phyloP scores from a whole-genome alignment of 1,140 invertebrate species.

The Aphidius ervi region DNA sequence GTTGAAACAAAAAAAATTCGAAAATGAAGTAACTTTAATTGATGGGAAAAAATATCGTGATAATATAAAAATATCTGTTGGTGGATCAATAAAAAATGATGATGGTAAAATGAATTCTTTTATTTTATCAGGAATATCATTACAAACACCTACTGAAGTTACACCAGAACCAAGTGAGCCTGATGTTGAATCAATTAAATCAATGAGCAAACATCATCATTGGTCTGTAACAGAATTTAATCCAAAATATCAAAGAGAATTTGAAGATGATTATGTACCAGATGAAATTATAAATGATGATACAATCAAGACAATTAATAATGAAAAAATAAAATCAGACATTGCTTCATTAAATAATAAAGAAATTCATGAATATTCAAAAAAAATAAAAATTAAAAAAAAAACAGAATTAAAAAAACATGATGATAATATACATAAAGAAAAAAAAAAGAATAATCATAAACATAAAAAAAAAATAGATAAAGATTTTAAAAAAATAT shows the following conservation, averaged over 20 bases:
- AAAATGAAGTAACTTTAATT: background rate
- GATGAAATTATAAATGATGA: no score
- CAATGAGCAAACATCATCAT: slow-evolving; percentile 6
- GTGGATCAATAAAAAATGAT: background rate
- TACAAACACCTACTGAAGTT: slow-evolving; percentile 12
- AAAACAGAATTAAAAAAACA: background rate
- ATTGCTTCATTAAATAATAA: background rate
- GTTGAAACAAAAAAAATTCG: slow-evolving; percentile 1
- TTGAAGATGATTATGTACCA: no score
- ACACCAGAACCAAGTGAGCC: slow-evolving; percentile 11
- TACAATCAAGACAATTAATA: no score
- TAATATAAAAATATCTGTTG: slow-evolving; percentile 12
- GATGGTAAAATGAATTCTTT: background rate
- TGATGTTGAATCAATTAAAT: background rate
- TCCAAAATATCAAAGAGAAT: background rate
- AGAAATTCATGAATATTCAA: background rate
- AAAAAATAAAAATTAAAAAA: background rate
- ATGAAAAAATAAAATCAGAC: no score
- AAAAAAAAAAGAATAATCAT: background rate
- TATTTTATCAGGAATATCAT: slow-evolving; percentile 9
- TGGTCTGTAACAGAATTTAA: slow-evolving; percentile 15
- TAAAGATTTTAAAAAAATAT: slow-evolving; percentile 1
- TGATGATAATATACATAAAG: background rate
- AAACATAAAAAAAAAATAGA: background rate
- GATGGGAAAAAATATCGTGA: slow-evolving; percentile 5